Conservation (phyloP, 2,113 vertebrate species). For the Psephotus haematonotus region DNA sequence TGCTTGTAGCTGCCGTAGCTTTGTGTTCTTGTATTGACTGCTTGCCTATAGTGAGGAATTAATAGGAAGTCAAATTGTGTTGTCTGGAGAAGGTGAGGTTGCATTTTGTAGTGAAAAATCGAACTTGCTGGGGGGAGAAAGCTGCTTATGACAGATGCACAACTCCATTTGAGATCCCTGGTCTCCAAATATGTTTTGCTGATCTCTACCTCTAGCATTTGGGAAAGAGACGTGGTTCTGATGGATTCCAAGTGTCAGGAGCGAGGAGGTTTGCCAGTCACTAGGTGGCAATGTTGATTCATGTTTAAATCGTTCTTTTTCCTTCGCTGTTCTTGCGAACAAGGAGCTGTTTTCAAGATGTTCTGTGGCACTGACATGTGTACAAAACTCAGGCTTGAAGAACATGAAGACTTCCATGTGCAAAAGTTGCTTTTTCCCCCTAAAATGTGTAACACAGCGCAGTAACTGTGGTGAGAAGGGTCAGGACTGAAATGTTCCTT, state of each 20-base stretch:
- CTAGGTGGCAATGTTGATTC: slow-evolving; percentile 71
- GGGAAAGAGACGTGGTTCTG: rapidly evolving
- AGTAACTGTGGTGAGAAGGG: background rate
- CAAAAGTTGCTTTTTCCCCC: background rate
- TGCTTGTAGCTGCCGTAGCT: background rate
- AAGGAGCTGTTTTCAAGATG: background rate
- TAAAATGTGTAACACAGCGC: background rate
- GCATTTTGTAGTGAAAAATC: background rate
- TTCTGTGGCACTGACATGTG: too few species aligned
- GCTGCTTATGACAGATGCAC: background rate
- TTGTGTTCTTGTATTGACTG: background rate
- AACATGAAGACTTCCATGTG: background rate
- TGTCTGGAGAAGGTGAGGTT: background rate
- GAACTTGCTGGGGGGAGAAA: rapidly evolving
- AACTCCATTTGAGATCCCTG: background rate
- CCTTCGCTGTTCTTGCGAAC: background rate
- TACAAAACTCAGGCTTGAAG: background rate
- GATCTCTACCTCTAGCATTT: background rate
- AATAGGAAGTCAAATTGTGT: background rate
- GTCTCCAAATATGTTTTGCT: background rate
- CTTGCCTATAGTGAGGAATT: background rate
- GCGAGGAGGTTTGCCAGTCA: background rate
- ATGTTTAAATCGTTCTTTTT: rapidly evolving
- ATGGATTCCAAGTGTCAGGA: background rate
- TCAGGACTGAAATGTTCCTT: slow-evolving; percentile 2